phyloP scores from a whole-genome alignment of 2,113 vertebrate species.

The Callorhinus ursinus region DNA sequence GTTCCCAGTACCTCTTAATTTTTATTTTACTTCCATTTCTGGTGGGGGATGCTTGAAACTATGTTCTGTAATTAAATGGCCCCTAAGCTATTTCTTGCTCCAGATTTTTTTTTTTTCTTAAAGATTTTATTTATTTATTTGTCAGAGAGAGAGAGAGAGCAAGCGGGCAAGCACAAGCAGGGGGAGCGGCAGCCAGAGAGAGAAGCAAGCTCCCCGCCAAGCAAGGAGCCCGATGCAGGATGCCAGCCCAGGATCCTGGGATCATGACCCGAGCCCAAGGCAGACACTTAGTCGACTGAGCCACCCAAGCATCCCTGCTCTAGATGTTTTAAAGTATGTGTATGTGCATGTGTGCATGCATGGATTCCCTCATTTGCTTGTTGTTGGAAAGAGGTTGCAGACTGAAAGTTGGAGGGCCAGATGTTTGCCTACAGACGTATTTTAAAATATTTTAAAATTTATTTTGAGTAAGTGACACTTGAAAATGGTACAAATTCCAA shows the following conservation, averaged over 20 bases:
- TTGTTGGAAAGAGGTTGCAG: background rate
- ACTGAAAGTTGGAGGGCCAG: background rate
- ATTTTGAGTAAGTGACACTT: background rate
- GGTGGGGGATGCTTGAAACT: background rate
- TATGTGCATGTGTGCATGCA: rapidly evolving
- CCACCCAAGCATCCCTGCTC: background rate
- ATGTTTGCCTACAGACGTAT: background rate
- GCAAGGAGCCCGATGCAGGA: no score
- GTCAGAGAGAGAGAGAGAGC: no score
- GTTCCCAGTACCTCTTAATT: background rate
- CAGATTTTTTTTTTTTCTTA: background rate
- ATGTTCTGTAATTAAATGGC: background rate
- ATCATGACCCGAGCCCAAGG: no score
- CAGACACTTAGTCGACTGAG: no score
- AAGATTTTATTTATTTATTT: no score
- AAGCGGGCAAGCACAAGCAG: background rate
- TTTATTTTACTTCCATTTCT: constrained; percentile 4
- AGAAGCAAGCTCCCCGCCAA: no score
- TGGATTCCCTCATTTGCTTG: background rate
- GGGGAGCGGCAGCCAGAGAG: no score
- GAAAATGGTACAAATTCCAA: background rate
- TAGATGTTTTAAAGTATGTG: background rate
- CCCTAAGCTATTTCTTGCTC: background rate
- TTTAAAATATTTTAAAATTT: background rate
- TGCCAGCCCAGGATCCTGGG: no score